A percentile compares a stretch with the other conserved stretches of the same genome.
These are phyloP conservation scores for Tenodera sinensis DNA, from an alignment of 2,888 invertebrate genomes.

Conservation along the genomic window DNA sequence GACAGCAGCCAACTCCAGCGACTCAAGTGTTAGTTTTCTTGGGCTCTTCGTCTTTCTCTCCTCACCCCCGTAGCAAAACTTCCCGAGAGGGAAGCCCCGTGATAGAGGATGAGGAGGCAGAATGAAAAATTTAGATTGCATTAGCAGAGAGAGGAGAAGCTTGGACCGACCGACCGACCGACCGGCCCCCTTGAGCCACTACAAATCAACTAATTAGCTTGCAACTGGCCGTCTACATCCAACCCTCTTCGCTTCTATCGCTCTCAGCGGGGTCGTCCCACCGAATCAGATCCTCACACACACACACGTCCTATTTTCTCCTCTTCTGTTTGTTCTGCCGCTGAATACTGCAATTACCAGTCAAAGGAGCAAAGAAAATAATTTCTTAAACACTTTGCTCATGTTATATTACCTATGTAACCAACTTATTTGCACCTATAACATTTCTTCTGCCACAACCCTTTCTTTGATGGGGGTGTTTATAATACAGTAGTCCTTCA, in stretches of 20 bases:
- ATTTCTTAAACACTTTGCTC: not conserved
- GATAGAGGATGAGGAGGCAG: slow-evolving; percentile 1
- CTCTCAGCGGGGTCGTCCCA: slow-evolving; percentile 26
- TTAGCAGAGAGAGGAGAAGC: slow-evolving; percentile 22
- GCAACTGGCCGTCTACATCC: slow-evolving; percentile 14
- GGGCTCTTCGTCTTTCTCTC: not conserved
- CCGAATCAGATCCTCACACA: slow-evolving; percentile 23
- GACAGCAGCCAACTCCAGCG: not conserved
- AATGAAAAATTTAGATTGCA: slow-evolving; percentile 34
- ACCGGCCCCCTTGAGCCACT: slow-evolving; percentile 47
- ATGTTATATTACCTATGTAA: too few relatives aligned
- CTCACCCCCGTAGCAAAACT: slow-evolving; percentile 5
- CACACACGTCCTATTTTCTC: not conserved
- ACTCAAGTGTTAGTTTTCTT: not conserved
- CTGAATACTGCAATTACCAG: not conserved
- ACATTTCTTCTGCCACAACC: too few relatives aligned
- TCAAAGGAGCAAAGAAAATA: not conserved
- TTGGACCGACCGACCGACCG: slow-evolving; percentile 41
- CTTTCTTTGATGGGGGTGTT: too few relatives aligned
- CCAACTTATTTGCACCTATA: too few relatives aligned
- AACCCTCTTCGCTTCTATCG: slow-evolving; percentile 23
- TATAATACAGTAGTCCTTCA: too few relatives aligned
- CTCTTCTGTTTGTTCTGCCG: not conserved
- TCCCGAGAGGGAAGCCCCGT: not conserved
- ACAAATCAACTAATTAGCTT: slow-evolving; percentile 52